Percentiles rank a stretch among this genome's conserved stretches.
Evolutionary conservation across 2,888 invertebrate species (phyloP).

Genomic region (Melanotus villosus): DNA sequence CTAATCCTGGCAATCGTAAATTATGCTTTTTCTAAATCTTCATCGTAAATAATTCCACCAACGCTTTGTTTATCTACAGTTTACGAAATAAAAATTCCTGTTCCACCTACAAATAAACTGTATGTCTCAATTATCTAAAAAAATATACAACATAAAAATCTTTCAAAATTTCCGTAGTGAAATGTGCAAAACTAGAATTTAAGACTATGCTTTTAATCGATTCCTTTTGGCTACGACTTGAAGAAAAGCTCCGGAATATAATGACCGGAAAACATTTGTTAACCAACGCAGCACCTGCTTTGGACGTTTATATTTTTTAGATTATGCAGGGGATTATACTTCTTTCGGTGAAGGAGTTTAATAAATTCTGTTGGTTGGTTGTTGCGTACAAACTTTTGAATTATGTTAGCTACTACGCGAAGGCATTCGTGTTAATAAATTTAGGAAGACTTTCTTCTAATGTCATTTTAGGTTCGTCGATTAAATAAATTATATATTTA

Average conservation of each 20-base stretch:
- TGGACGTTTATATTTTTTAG: slow-evolving; percentile 33
- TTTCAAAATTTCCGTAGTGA: neutral
- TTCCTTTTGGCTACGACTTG: slow-evolving; percentile 10
- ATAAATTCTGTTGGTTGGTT: neutral
- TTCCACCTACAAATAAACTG: neutral
- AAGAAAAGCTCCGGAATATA: slow-evolving; percentile 24
- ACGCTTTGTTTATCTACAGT: neutral
- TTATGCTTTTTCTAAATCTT: neutral
- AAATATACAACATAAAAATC: neutral
- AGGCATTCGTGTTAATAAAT: slow-evolving; percentile 16
- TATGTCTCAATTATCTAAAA: slow-evolving; percentile 18
- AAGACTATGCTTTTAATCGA: neutral
- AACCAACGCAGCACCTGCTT: slow-evolving; percentile 42
- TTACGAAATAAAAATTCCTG: neutral
- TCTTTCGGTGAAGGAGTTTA: neutral
- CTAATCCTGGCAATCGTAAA: neutral
- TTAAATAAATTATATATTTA: too few relatives aligned
- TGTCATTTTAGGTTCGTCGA: too few relatives aligned
- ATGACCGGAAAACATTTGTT: slow-evolving; percentile 48
- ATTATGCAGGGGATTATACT: slow-evolving; percentile 15
- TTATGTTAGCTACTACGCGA: slow-evolving; percentile 1
- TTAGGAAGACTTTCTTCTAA: too few relatives aligned
- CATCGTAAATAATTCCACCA: neutral
- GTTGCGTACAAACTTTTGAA: slow-evolving; percentile 1
- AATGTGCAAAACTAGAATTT: neutral